phyloP scores from a whole-genome alignment of 2,797 vertebrate species.

The Glyptemys insculpta region DNA sequence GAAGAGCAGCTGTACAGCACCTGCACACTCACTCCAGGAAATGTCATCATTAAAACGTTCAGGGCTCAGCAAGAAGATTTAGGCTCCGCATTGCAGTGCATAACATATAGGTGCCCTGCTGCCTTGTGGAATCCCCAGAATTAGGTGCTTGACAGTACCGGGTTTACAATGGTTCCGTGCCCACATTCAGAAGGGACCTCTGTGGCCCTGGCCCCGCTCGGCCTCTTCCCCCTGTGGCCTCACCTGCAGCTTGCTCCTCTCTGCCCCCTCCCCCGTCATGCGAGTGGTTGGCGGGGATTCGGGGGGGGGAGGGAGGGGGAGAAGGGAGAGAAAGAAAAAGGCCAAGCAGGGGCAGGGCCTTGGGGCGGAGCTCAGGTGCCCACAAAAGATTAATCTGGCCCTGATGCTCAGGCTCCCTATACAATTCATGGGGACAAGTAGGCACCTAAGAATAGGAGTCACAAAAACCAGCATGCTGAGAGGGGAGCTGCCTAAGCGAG shows the following conservation, averaged over 20 bases:
- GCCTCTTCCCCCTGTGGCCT: no score
- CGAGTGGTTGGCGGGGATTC: no score
- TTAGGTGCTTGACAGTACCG: not conserved
- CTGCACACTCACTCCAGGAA: not conserved
- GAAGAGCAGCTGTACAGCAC: no score
- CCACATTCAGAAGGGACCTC: no score
- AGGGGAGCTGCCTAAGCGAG: not conserved
- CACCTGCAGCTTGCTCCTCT: no score
- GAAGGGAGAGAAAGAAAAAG: no score
- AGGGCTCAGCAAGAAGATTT: not conserved
- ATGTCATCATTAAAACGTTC: not conserved
- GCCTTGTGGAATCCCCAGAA: not conserved
- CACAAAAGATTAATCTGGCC: no score
- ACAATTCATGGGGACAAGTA: not conserved
- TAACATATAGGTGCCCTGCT: not conserved
- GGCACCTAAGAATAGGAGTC: not conserved
- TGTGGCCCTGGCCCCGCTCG: no score
- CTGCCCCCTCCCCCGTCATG: no score
- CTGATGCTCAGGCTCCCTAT: not conserved
- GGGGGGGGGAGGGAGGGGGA: fast-evolving
- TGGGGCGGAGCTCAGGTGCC: no score
- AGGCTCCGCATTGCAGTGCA: not conserved
- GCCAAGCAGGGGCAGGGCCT: no score
- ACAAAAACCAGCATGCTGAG: not conserved
- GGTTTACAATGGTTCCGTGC: no score